Conservation (phyloP, 92 coral and sea anemone genomes). For the Chrysogorgia sp. region DNA sequence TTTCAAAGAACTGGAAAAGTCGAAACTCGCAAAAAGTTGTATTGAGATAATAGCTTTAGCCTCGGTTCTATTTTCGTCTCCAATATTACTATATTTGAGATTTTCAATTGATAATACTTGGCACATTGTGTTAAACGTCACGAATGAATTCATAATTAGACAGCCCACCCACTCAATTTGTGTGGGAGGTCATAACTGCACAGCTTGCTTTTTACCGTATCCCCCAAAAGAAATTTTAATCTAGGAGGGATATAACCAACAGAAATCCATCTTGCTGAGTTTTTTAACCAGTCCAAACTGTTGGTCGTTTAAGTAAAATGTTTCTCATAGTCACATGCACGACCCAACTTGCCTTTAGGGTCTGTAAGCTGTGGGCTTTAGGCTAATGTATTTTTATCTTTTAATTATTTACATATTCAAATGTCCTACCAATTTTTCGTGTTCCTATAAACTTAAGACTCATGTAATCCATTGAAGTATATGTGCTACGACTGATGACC, state of each 20-base stretch:
- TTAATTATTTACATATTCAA: constrained; percentile 19
- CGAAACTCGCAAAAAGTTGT: neutral
- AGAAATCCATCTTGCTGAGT: too few species aligned
- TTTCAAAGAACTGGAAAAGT: neutral
- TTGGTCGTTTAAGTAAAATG: too few species aligned
- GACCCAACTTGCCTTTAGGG: neutral
- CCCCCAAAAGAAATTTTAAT: neutral
- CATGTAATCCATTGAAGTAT: too few species aligned
- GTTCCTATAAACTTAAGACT: neutral
- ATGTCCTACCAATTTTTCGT: neutral
- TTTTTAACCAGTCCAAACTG: neutral
- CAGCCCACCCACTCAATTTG: constrained; percentile 19
- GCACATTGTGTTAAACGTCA: constrained; percentile 27
- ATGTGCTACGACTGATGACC: too few species aligned
- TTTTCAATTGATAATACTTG: constrained; percentile 22
- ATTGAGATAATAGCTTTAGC: neutral
- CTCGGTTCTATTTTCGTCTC: constrained; percentile 24
- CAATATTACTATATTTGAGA: constrained; percentile 28
- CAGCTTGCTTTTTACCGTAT: neutral
- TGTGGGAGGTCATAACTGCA: constrained; percentile 13
- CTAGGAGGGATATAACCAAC: neutral
- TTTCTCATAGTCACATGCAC: neutral
- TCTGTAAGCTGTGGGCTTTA: neutral
- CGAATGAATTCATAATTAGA: constrained; percentile 12
- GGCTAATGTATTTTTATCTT: constrained; percentile 10